Conservation (phyloP, 2,113 vertebrate genomes). For the Arothron firmamentum region DNA sequence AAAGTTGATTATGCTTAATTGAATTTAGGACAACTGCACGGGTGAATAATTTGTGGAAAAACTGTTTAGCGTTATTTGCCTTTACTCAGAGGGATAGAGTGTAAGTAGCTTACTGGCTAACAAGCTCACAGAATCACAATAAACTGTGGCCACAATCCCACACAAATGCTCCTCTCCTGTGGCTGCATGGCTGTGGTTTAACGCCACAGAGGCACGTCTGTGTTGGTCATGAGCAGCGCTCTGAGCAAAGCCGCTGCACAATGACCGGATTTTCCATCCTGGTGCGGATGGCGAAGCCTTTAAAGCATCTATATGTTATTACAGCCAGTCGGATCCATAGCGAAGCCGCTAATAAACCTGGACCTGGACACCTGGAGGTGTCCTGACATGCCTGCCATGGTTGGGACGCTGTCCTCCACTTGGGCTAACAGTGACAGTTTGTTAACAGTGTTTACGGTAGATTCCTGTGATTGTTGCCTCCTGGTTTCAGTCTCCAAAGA, state of each 20-base stretch:
- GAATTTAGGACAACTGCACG: constrained; percentile 17
- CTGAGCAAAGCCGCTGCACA: no score
- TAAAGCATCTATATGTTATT: no score
- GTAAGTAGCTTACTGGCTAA: constrained; percentile 42
- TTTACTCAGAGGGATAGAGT: constrained; percentile 26
- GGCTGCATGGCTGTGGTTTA: constrained; percentile 31
- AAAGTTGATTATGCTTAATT: neutral
- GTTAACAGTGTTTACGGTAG: no score
- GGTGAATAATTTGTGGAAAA: constrained; percentile 34
- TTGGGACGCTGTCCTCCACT: constrained; percentile 21
- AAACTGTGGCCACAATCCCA: constrained; percentile 32
- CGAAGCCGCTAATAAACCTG: neutral
- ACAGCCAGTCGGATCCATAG: neutral
- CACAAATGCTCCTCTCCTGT: constrained; percentile 46
- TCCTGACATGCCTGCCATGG: constrained; percentile 26
- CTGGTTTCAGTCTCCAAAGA: no score
- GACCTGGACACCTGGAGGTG: constrained; percentile 5
- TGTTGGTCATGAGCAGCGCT: constrained; percentile 4
- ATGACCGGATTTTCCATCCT: no score
- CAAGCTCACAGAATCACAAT: constrained; percentile 43
- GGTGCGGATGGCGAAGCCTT: no score
- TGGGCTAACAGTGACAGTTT: neutral
- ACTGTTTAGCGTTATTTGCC: constrained; percentile 21
- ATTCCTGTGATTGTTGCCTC: no score
- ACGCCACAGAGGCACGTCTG: constrained; percentile 31